phyloP scores from a whole-genome alignment of 2,797 vertebrate species.

The Gambelia wislizenii region DNA sequence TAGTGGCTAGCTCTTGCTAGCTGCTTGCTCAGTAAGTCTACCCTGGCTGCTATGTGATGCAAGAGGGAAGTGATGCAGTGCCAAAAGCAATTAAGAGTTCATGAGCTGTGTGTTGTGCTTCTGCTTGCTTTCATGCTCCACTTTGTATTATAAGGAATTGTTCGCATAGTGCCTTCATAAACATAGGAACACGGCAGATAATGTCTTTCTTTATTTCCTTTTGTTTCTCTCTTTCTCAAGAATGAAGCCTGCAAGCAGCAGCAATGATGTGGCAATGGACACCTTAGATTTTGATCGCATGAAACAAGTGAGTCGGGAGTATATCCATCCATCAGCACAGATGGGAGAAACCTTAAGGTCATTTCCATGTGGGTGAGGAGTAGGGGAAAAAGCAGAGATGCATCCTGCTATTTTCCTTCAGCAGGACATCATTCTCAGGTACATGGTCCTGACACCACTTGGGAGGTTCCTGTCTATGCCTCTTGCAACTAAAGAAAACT shows the following conservation, averaged over 20 bases:
- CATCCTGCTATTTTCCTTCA: no score
- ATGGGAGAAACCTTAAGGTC: neutral
- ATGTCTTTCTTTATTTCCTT: constrained; percentile 19
- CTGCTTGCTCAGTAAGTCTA: constrained; percentile 32
- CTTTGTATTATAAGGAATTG: neutral
- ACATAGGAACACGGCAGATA: fast-evolving
- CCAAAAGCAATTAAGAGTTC: fast-evolving
- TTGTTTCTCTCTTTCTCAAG: constrained; percentile 74
- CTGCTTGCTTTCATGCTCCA: neutral
- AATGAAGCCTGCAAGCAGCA: constrained; percentile 93
- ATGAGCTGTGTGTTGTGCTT: neutral
- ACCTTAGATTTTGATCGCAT: constrained; percentile 96
- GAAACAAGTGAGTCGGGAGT: constrained; percentile 89
- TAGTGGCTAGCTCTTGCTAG: no score
- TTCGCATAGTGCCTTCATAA: neutral
- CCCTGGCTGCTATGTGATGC: neutral
- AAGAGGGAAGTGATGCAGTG: neutral
- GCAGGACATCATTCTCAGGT: no score
- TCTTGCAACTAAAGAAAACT: no score
- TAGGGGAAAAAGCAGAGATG: no score
- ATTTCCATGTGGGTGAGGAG: no score
- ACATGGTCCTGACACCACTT: no score
- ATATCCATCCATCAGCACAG: neutral
- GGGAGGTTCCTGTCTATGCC: no score
- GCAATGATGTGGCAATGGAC: constrained; percentile 89